Evolutionary conservation across 2,797 vertebrate genomes (phyloP).

Genomic region (Acipenser ruthenus): DNA sequence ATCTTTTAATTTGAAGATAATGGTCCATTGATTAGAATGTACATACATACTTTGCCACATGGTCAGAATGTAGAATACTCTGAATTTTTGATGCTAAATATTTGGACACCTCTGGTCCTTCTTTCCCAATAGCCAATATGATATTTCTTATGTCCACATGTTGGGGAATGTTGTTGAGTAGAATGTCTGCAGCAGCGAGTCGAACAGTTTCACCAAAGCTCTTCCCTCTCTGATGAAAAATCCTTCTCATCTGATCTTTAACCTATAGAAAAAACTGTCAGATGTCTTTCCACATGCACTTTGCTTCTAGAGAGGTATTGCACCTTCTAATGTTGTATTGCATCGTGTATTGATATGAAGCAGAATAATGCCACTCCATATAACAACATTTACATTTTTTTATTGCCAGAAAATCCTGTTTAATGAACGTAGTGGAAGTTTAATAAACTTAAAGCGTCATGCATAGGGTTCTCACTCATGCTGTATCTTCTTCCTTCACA

Average conservation of each 20-base stretch:
- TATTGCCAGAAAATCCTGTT: too few relatives aligned
- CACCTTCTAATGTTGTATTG: too few relatives aligned
- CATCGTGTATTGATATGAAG: too few relatives aligned
- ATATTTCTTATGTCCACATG: constrained; percentile 43
- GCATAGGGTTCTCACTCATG: too few relatives aligned
- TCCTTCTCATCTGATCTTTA: constrained; percentile 39
- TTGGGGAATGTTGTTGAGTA: constrained; percentile 30
- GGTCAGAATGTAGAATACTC: constrained; percentile 22
- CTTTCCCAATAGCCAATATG: constrained; percentile 24
- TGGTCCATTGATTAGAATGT: not conserved
- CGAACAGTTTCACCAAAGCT: constrained; percentile 30
- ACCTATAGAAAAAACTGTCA: constrained; percentile 25
- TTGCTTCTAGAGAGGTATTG: too few relatives aligned
- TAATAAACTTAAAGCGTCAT: too few relatives aligned
- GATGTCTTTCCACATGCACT: too few relatives aligned
- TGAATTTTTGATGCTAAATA: constrained; percentile 43
- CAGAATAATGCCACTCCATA: too few relatives aligned
- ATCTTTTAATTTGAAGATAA: too few relatives aligned
- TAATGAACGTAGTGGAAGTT: too few relatives aligned
- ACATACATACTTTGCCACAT: constrained; percentile 30
- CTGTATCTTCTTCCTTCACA: too few relatives aligned
- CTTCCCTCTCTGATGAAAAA: constrained; percentile 39
- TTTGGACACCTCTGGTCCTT: constrained; percentile 30
- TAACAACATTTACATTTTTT: too few relatives aligned
- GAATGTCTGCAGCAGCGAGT: constrained; percentile 39